Percentiles rank a stretch among this genome's conserved stretches.
These are phyloP conservation scores for Mactromeris polynyma DNA, from an alignment of 2,888 invertebrate species.

Conservation along the genomic window DNA sequence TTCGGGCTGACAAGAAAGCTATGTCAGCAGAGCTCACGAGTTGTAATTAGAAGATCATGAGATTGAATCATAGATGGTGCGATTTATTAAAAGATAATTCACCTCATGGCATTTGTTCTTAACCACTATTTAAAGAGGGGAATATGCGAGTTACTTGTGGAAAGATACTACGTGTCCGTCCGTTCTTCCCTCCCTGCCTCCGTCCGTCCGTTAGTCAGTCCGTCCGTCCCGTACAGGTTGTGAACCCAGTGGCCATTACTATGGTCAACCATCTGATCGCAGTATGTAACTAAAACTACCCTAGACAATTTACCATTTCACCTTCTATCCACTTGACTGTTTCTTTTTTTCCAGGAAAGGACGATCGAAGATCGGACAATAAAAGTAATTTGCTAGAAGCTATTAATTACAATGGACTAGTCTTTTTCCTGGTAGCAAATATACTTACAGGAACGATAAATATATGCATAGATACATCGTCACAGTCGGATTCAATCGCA, in stretches of 20 bases:
- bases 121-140: too few relatives aligned
- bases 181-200: not conserved
- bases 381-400: conserved; percentile 89
- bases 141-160: not conserved
- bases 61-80: too few relatives aligned
- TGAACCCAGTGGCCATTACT: not conserved
- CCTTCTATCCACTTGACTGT: not conserved
- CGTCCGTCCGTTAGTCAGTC: not conserved
- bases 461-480: conserved; percentile 90
- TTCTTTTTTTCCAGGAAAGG: not conserved
- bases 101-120: too few relatives aligned
- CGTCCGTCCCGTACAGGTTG: too few relatives aligned
- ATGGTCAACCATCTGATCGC: not conserved
- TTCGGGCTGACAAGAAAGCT: too few relatives aligned
- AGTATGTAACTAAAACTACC: not conserved
- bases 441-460: conserved; percentile 94
- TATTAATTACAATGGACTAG: conserved; percentile 93
- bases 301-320: not conserved
- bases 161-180: not conserved
- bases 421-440: conserved; percentile 94
- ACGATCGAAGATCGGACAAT: conserved; percentile 16
- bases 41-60: too few relatives aligned
- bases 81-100: too few relatives aligned
- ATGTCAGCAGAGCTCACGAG: too few relatives aligned
- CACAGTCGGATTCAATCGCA: conserved; percentile 45